phyloP scores from a whole-genome alignment of 2,888 invertebrate species.

The Luperina testacea region DNA sequence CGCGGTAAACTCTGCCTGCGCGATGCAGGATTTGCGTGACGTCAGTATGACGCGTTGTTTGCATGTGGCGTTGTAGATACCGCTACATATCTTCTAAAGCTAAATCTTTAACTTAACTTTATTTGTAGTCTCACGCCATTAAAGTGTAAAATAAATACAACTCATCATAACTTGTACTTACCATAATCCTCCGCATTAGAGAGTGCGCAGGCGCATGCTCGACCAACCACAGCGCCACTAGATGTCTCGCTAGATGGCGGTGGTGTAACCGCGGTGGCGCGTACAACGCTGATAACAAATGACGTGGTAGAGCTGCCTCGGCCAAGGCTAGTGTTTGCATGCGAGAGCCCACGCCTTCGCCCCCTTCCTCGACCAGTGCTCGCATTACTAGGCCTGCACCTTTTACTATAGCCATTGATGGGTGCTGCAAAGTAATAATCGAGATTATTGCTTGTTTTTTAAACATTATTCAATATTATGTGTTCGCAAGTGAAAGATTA shows the following conservation, averaged over 20 bases:
- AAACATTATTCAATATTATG: not conserved
- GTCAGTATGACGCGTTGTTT: no score
- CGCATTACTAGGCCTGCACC: conserved; percentile 99
- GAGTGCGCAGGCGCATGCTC: conserved; percentile 97
- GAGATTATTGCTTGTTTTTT: not conserved
- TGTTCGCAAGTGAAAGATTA: not conserved
- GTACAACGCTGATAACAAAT: conserved; percentile 97
- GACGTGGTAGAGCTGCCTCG: conserved; percentile 98
- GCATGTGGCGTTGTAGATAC: no score
- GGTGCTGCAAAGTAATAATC: conserved; percentile 91
- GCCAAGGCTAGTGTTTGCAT: conserved; percentile 99
- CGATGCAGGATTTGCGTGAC: no score
- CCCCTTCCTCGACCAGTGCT: conserved; percentile 99
- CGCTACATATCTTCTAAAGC: not conserved
- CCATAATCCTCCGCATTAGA: conserved; percentile 96
- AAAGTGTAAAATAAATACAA: not conserved
- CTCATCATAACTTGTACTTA: conserved; percentile 73
- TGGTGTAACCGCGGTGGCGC: conserved; percentile 96
- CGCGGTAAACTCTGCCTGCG: no score
- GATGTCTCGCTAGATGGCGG: conserved; percentile 96
- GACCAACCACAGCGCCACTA: conserved; percentile 98
- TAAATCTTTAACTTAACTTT: not conserved
- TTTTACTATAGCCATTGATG: conserved; percentile 99
- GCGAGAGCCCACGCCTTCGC: conserved; percentile 96
- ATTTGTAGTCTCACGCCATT: not conserved